Evolutionary conservation across 2,797 vertebrate genomes (phyloP).

Genomic region (Enteromius treurensis): DNA sequence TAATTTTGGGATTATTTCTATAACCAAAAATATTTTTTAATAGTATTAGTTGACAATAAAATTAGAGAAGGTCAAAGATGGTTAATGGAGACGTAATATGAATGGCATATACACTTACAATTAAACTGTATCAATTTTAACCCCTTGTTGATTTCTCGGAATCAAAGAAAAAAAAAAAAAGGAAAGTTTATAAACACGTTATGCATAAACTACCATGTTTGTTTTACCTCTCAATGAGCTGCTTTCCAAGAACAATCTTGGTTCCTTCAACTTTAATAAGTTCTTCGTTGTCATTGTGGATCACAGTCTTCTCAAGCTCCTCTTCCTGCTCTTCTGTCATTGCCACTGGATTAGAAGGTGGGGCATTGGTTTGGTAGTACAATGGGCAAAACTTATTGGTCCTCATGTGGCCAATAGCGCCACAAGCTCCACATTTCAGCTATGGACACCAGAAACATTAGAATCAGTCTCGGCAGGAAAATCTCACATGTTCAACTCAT

Average conservation of each 20-base stretch:
- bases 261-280: constrained; percentile 99
- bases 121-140: not conserved
- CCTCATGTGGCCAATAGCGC: constrained; percentile 98
- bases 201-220: not conserved
- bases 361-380: constrained; percentile 98
- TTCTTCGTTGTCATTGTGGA: constrained; percentile 98
- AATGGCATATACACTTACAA: not conserved
- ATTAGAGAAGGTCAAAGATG: not conserved
- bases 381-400: constrained; percentile 99
- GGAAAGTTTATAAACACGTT: not conserved
- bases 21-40: not conserved
- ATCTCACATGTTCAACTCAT: not conserved
- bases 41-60: not conserved
- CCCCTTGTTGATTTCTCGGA: not conserved
- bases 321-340: constrained; percentile 99
- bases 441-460: constrained; percentile 65
- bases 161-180: too few relatives aligned
- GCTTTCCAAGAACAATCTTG: constrained; percentile 97
- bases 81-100: not conserved
- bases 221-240: constrained; percentile 94
- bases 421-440: constrained; percentile 98
- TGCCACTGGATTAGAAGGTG: constrained; percentile 97
- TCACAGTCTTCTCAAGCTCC: constrained; percentile 96
- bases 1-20: not conserved
- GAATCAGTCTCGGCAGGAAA: not conserved